These are phyloP conservation scores for Conus canariensis DNA, from an alignment of 2,888 invertebrate genomes.

Conservation along the genomic window DNA sequence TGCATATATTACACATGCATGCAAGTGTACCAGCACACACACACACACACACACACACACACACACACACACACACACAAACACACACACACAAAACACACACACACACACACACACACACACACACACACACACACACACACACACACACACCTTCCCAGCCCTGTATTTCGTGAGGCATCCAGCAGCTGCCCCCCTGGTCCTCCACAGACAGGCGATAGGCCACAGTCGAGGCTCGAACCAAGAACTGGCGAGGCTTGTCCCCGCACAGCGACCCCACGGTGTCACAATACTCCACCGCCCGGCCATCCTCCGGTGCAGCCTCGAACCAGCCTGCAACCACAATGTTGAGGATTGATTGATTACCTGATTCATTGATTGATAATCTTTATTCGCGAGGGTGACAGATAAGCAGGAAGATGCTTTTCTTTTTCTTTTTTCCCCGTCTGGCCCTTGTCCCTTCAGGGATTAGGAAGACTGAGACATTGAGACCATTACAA, in stretches of 20 bases:
- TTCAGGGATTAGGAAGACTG: too few relatives aligned
- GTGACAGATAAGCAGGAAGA: too few relatives aligned
- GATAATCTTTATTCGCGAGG: too few relatives aligned
- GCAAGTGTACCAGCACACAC: not conserved
- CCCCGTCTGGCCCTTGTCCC: too few relatives aligned
- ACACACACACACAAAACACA: not conserved
- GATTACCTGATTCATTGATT: too few relatives aligned
- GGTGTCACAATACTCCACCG: conserved; percentile 73
- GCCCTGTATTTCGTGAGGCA: conserved; percentile 68
- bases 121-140: not conserved
- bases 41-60: not conserved
- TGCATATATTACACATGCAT: too few relatives aligned
- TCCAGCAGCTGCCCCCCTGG: conserved; percentile 61
- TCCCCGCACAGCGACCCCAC: conserved; percentile 68
- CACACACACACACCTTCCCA: conserved; percentile 54
- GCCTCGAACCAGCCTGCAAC: conserved; percentile 73
- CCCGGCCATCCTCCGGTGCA: conserved; percentile 70
- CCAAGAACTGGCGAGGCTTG: conserved; percentile 67
- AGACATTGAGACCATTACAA: conserved; percentile 8
- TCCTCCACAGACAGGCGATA: conserved; percentile 68
- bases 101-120: not conserved
- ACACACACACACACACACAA: not conserved
- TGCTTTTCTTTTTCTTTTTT: too few relatives aligned
- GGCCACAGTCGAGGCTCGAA: conserved; percentile 69
- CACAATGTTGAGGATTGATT: too few relatives aligned